Base-by-base conservation (phyloP, 1,140 invertebrate genomes). In the Drosophila arizonae region DNA sequence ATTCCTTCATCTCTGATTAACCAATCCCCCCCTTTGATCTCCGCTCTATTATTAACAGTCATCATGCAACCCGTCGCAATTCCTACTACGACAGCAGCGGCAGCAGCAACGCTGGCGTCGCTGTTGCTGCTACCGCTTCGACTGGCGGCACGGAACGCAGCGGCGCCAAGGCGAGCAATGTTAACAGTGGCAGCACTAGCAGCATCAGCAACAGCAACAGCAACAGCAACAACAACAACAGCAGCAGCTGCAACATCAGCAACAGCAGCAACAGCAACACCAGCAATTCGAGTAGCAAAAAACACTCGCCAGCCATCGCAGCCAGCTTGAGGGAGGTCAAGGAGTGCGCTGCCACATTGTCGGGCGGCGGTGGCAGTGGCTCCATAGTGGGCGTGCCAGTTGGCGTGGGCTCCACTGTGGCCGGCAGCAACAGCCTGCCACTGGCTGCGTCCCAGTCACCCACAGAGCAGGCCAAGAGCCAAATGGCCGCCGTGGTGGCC, bases 401-500 rank as follows among this genome's bases (percentile, higher is more conserved):
- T 36, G 61, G 52, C 52, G 45, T 55, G 43, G 46, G 66, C 4
- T 24, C 54, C 17, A 43, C n/a, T 11, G 73, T n/a, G 11, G 45
- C 28, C 3, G n/a, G 60, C 28, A 13, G 60, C 28, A 60, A 57
- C n/a, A 72, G 61, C 58, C 48, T 77, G 50, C 77, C 82, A 11
- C 80, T 80, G 21, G 68, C 82, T n/a, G 73, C 77, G 2, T 72
- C 88, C 10, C 84, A 82, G 33, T 88, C 85, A 65, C 87, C 74
- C 66, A 84, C 79, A n/a, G 89, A 90, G 71, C 88, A 79, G 82
- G 88, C 78, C 60, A 90, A 87, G 36, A 90, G 72, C 71, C 81
- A 90, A 81, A 90, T 90, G 87, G 81, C 87, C 48, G 81, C 84
- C 24, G 85, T 88, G 51, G 84, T 88, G 52, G 84, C 85, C 15